Percentiles rank a stretch among this genome's conserved stretches.
phyloP scores from a whole-genome alignment of 1,140 invertebrate species.

The Drosophila truncata region DNA sequence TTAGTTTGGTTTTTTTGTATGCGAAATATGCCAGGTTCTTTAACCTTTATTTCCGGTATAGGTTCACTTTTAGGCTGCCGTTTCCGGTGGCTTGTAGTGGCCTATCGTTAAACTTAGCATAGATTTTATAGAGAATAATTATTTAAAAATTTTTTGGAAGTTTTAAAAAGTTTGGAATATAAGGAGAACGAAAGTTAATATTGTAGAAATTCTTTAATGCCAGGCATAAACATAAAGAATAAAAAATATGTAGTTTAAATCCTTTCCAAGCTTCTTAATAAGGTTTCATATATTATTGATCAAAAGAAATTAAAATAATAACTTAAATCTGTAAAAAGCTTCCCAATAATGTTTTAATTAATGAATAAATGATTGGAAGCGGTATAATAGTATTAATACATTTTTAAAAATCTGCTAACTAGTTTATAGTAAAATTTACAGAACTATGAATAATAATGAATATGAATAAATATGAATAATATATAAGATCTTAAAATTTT shows the following conservation, averaged over 20 bases:
- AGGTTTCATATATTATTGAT: no score
- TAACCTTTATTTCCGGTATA: constrained; percentile 34
- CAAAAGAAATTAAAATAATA: neutral
- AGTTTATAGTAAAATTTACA: neutral
- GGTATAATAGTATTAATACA: neutral
- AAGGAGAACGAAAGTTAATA: neutral
- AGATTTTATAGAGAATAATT: neutral
- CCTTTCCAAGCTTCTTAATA: no score
- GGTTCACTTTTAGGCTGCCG: constrained; percentile 35
- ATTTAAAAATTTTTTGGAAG: neutral
- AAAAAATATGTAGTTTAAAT: neutral
- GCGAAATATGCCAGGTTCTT: neutral
- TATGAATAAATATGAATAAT: no score
- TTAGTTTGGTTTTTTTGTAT: constrained; percentile 21
- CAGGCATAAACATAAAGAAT: neutral
- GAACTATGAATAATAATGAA: no score
- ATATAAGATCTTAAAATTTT: no score
- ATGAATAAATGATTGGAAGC: neutral
- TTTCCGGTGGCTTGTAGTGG: constrained; percentile 41
- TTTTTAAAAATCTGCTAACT: no score
- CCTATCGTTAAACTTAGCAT: neutral
- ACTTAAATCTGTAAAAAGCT: neutral
- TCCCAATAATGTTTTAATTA: neutral
- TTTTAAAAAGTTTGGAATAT: neutral
- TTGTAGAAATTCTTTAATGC: neutral